Conservation (phyloP, 2,888 invertebrate genomes). For the Germaria angustata region DNA sequence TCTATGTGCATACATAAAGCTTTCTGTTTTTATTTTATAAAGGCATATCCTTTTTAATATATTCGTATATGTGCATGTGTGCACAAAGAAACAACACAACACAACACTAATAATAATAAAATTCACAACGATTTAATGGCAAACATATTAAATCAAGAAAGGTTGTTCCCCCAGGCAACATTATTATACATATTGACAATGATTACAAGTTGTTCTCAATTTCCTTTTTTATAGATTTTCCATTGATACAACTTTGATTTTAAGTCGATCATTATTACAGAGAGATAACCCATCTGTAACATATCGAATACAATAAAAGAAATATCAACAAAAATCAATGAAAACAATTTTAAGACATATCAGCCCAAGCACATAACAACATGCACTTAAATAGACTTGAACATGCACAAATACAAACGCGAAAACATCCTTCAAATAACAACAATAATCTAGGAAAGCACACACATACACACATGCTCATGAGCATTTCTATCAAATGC, state of each 20-base stretch:
- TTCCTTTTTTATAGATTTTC: background rate
- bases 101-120: constrained; percentile 27
- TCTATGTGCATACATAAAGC: no score
- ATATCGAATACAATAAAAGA: constrained; percentile 49
- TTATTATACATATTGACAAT: constrained; percentile 69
- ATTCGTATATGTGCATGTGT: no score
- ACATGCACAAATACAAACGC: background rate
- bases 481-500: background rate
- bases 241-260: background rate
- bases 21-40: no score
- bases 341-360: constrained; percentile 32
- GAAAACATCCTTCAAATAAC: background rate
- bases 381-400: constrained; percentile 5
- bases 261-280: constrained; percentile 39
- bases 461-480: background rate
- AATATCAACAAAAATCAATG: constrained; percentile 10
- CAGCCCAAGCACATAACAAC: constrained; percentile 15
- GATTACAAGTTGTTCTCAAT: constrained; percentile 57
- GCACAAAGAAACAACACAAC: background rate
- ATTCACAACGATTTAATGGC: constrained; percentile 61
- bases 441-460: background rate
- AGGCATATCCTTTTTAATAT: no score
- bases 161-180: constrained; percentile 68
- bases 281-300: constrained; percentile 31
- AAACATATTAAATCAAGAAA: constrained; percentile 67